These are phyloP conservation scores for Onychomys torridus DNA, from an alignment of 2,797 vertebrate species.

Conservation along the genomic window DNA sequence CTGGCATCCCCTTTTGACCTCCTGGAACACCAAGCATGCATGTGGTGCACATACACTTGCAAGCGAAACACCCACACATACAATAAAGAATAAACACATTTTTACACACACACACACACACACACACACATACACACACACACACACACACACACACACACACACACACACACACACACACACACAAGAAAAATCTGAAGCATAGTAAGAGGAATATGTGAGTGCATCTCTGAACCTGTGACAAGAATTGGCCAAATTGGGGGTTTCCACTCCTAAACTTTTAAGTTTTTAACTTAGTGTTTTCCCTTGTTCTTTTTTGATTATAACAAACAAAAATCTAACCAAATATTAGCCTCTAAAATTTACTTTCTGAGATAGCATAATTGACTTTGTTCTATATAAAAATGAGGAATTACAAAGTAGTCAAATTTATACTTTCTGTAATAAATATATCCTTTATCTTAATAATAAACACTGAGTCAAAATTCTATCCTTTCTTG, in stretches of 20 bases:
- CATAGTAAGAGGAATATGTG: not conserved
- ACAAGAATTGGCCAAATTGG: not conserved
- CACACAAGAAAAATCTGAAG: not conserved
- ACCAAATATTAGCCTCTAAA: conserved; percentile 47
- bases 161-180: not conserved
- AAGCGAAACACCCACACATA: not conserved
- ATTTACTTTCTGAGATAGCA: conserved; percentile 29
- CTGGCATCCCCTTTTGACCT: not conserved
- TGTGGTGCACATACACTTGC: not conserved
- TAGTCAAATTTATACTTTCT: not conserved
- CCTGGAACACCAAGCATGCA: not conserved
- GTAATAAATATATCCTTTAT: not conserved
- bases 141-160: not conserved
- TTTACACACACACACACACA: not conserved
- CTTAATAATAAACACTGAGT: conserved; percentile 19
- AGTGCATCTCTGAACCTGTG: not conserved
- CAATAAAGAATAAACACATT: not conserved
- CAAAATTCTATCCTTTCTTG: not conserved
- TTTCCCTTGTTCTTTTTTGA: not conserved
- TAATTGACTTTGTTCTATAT: not conserved
- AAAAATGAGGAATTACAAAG: not conserved
- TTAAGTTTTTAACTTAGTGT: not conserved
- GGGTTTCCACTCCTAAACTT: not conserved
- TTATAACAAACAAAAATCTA: conserved; percentile 44
- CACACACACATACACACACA: not conserved